Base-by-base conservation (phyloP, 2,113 vertebrate genomes). In the Bucco capensis region DNA sequence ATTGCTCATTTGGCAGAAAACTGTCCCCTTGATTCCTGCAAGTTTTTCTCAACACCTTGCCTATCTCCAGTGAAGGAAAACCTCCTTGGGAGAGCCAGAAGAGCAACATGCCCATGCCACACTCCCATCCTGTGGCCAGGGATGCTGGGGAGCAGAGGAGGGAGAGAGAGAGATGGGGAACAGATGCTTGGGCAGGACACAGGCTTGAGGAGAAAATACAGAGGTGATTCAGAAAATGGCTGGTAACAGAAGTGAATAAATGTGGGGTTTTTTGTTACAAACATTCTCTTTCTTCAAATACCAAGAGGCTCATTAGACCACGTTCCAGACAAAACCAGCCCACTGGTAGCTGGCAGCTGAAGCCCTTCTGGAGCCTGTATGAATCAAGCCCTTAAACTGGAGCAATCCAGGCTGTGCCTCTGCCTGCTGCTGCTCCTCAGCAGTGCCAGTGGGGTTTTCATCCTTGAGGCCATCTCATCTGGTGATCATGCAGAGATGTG, bases 281-380 rank as follows among this genome's bases (percentile, higher is more conserved):
- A 80, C 57, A 47, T 89, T 92, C 76, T 5, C 66, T 91, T 86
- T 58, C 74, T 91, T 91, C 51, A 86, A 90, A 93, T 94, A 88
- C 79, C 88, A 93, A 77, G 80, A 86, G 76, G 37, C 49, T 93
- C 86, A 75, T 83, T 80, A 96, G 83, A 83, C 17, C 35, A 25
- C 15, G 11, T 71, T 95, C 69, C 88, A 96, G 92, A 81, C 88
- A 92, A 64, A 93, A 86, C 69, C 61, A 6, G 24, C 85, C 85
- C 76, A 22, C 86, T 91, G 88, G 56, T 38, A 30, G 31, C 10
- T 93, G 88, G 76, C 85, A 90, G 83, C 53, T 0, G 1, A 67
- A 92, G 76, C 60, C 83, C 61, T 92, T 88, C 53, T 67, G 69
- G 49, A 83, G 30, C 2, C 1, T 1, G 1, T 47, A 38, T 60